Evolutionary conservation across 2,888 invertebrate genomes (phyloP).

Genomic region (Ectropis crepuscularia): DNA sequence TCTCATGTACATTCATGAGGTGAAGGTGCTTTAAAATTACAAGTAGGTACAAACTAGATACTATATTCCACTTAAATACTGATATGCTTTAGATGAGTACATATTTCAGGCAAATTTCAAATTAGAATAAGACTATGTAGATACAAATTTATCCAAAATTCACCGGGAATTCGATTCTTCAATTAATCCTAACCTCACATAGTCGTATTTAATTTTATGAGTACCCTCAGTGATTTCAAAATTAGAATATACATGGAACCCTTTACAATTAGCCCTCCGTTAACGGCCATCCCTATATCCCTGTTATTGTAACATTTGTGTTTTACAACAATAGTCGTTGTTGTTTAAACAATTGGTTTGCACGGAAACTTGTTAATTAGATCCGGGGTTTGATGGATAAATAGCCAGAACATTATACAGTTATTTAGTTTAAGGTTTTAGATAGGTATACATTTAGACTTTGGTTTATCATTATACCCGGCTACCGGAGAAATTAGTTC

Average conservation of each 20-base stretch:
- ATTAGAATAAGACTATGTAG: not conserved
- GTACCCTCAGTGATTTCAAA: conserved; percentile 26
- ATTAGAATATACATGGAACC: conserved; percentile 26
- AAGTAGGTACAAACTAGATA: no score
- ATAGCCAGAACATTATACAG: conserved; percentile 5
- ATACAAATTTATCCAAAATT: not conserved
- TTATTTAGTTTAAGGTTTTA: not conserved
- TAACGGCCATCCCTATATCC: conserved; percentile 31
- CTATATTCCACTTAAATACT: no score
- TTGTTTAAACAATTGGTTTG: conserved; percentile 28
- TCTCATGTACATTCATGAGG: no score
- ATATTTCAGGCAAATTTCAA: not conserved
- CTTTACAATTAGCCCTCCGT: conserved; percentile 33
- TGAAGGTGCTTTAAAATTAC: no score
- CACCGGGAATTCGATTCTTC: conserved; percentile 5
- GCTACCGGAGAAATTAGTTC: no score
- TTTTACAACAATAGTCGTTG: conserved; percentile 38
- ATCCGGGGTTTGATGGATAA: conserved; percentile 47
- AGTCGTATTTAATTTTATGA: conserved; percentile 24
- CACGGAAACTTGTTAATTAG: conserved; percentile 38
- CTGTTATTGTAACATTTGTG: conserved; percentile 37
- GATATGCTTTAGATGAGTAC: not conserved
- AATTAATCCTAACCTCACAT: conserved; percentile 8
- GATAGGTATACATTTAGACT: not conserved
- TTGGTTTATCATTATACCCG: not conserved